These are phyloP conservation scores for Seira ritae DNA, from an alignment of 2,888 invertebrate species.

Conservation along the genomic window DNA sequence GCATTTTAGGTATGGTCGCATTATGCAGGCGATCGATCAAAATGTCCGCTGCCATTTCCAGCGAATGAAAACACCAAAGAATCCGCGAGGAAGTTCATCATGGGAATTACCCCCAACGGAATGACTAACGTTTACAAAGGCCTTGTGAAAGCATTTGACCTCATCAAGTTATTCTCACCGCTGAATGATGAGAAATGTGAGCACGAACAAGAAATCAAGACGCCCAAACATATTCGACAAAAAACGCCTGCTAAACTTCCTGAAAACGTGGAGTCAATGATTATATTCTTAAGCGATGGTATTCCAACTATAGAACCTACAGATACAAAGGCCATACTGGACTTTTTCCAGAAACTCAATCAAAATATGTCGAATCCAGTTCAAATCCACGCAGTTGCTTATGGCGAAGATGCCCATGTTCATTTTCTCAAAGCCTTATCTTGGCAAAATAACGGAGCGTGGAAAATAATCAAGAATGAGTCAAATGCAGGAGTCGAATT, in stretches of 20 bases:
- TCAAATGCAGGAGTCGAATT: constrained; percentile 83
- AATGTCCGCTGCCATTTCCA: constrained; percentile 48
- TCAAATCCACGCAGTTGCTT: constrained; percentile 83
- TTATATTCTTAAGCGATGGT: constrained; percentile 76
- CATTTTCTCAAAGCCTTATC: constrained; percentile 82
- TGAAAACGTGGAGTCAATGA: constrained; percentile 62
- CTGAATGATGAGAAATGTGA: background rate
- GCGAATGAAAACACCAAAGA: constrained; percentile 41
- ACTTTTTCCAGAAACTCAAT: constrained; percentile 37
- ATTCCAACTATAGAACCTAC: constrained; percentile 75
- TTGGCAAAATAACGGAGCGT: constrained; percentile 82
- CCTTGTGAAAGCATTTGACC: constrained; percentile 49
- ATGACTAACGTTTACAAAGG: constrained; percentile 55
- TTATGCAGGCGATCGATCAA: constrained; percentile 20
- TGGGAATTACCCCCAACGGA: constrained; percentile 46
- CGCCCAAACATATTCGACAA: background rate
- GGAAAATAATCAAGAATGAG: constrained; percentile 84
- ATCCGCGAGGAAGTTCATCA: constrained; percentile 41
- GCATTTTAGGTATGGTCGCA: constrained; percentile 54
- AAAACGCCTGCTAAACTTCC: constrained; percentile 29
- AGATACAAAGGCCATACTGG: constrained; percentile 71
- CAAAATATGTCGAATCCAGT: constrained; percentile 71
- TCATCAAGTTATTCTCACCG: constrained; percentile 33
- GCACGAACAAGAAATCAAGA: background rate
- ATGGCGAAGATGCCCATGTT: constrained; percentile 83